phyloP scores from a whole-genome alignment of 2,888 invertebrate genomes.

The Pyralis farinalis region DNA sequence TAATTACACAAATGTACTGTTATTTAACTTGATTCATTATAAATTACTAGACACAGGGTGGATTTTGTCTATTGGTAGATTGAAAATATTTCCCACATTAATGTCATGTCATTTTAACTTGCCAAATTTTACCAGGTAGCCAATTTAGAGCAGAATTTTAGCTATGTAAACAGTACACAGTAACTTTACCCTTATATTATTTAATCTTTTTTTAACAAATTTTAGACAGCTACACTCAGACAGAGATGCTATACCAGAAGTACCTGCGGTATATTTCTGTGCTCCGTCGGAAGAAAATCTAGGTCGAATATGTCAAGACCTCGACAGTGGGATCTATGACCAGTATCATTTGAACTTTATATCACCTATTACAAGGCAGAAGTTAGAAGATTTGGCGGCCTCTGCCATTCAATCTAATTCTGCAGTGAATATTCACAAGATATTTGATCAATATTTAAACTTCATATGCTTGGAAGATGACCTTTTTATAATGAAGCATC shows the following conservation, averaged over 20 bases:
- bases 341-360: slow-evolving; percentile 98
- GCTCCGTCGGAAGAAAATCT: slow-evolving; percentile 98
- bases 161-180: too few species aligned
- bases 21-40: too few species aligned
- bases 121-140: too few species aligned
- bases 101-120: too few species aligned
- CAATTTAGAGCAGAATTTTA: too few species aligned
- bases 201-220: slow-evolving; percentile 14
- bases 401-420: slow-evolving; percentile 95
- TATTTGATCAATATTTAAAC: slow-evolving; percentile 99
- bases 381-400: slow-evolving; percentile 96
- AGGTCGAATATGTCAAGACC: slow-evolving; percentile 94
- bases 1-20: too few species aligned
- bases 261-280: slow-evolving; percentile 99
- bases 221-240: slow-evolving; percentile 92
- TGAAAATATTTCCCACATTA: too few species aligned
- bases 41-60: too few species aligned
- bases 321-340: slow-evolving; percentile 94
- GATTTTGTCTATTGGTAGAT: too few species aligned
- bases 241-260: slow-evolving; percentile 97
- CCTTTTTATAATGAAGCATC: slow-evolving; percentile 95
- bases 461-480: slow-evolving; percentile 99
- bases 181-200: too few species aligned
- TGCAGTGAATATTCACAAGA: slow-evolving; percentile 95
- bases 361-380: slow-evolving; percentile 95